A percentile compares a stretch with the other conserved stretches of the same genome.
Evolutionary conservation across 2,113 vertebrate genomes (phyloP).

Genomic region (Salvator merianae): DNA sequence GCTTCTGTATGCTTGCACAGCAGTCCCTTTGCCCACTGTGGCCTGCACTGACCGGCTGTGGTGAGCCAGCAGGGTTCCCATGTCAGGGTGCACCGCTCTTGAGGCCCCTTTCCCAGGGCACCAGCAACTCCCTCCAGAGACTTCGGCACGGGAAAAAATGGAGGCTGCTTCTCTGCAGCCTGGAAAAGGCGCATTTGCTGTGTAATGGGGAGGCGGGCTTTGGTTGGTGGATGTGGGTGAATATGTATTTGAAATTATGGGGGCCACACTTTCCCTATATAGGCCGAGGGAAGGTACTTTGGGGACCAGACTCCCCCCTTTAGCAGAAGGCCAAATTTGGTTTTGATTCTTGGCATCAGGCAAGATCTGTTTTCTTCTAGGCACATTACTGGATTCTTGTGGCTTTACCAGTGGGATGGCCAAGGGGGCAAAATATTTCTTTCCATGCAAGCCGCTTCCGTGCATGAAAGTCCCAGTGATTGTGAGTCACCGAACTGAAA

Average conservation of each 20-base stretch:
- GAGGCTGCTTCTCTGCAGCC: too few relatives aligned
- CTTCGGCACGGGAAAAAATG: too few relatives aligned
- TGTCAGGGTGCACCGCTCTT: too few relatives aligned
- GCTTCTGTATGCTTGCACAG: too few relatives aligned
- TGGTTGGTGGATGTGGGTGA: rapidly evolving
- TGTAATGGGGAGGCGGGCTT: too few relatives aligned
- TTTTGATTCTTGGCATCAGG: background rate
- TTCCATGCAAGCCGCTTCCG: rapidly evolving
- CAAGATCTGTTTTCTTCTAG: too few relatives aligned
- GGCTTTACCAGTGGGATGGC: rapidly evolving
- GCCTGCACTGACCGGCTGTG: too few relatives aligned
- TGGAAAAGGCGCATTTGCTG: too few relatives aligned
- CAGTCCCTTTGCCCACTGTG: background rate
- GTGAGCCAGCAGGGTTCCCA: too few relatives aligned
- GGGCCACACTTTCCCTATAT: rapidly evolving
- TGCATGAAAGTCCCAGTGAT: background rate
- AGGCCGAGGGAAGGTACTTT: too few relatives aligned
- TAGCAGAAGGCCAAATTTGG: rapidly evolving
- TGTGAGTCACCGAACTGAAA: background rate
- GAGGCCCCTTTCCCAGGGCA: too few relatives aligned
- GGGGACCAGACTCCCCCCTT: background rate
- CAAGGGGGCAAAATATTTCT: background rate
- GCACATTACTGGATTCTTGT: background rate
- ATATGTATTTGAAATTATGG: background rate
- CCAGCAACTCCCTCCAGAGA: too few relatives aligned